Base-by-base conservation (phyloP, 2,888 invertebrate species). In the Apoderus coryli region DNA sequence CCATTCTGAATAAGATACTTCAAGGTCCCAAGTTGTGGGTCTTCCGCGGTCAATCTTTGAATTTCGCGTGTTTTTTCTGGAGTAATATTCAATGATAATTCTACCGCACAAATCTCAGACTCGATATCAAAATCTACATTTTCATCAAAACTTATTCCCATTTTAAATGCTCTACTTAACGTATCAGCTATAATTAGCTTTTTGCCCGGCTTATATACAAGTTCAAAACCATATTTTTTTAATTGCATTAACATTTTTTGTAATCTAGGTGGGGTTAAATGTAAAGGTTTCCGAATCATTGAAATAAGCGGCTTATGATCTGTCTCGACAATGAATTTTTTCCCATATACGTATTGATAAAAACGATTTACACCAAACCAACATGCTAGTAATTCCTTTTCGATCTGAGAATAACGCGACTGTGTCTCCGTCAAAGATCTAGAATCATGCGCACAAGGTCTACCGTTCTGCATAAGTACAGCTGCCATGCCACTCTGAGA, bases 341-440 rank as follows among this genome's bases (percentile, higher is more conserved):
- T n/a, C n/a, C 23, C 23, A 23, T 10, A 23, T 10, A 23, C 23
- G 11, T 23, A 23, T 11, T 4, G 23, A 23, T 23, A 23, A 9
- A 10, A 23, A 5, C 23, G n/a, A 10, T 23, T 11, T 10, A 10
- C 27, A 2, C 28, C 31, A 38, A 38, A 53, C 49, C 6, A 49
- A 47, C 10, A 48, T 49, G 23, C 53, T 3, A 57, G 33, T 1
- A 51, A 46, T 41, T 57, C 53, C 36, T 56, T 54, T 33, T 57
- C 52, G 4, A 54, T 53, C 36, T 52, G 48, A 2, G 48, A 46
- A 31, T 53, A 55, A 14, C 44, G 34, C 10, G 31, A 35, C 33
- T 54, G 44, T 44, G 10, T 23, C 4, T 23, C 23, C 4, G 23
- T 23, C n/a, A 53, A 28, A 6, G 47, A 41, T 36, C 46, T 40